Base-by-base conservation (phyloP, 2,797 vertebrate species). In the Lepus townsendii region DNA sequence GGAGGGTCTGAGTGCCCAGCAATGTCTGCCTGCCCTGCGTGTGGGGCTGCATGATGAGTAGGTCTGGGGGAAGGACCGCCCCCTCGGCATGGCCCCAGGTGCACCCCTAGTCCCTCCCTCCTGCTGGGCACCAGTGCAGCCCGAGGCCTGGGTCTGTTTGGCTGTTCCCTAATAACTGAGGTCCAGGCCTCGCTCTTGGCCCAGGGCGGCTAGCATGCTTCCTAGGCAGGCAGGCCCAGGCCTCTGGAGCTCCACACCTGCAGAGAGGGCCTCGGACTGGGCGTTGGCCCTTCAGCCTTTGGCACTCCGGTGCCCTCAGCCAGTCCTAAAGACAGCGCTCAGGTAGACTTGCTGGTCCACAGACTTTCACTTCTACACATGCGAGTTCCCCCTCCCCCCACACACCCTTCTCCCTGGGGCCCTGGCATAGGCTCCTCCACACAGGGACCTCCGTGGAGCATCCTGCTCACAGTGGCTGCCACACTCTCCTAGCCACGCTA, bases 31-130 rank as follows among this genome's bases (percentile, higher is more conserved):
- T 83, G 93, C 62, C 73, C 78, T 54, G 93, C 84, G 66, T 72
- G 79, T 83, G 90, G 85, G 88, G 50, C 27, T 54, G 32, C 76
- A 22, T 8, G 75, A 42, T 5, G 96, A 95, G 86, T 30, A 93
- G 90, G 93, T 92, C 90, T 79, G n/a, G 87, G 62, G 83, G 83
- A 95, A 96, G 90, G 90, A 86, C 97, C 92, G 92, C 97, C 97
- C 94, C 95, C 92, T 95, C 71, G 22, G 90, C 88, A 42, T 66
- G 32, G 92, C 88, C 95, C 86, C 88, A 76, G 92, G 75, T 54
- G 89, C 60, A 86, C 90, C 80, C 92, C 69, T 35, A 83, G 71
- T 86, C 90, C 90, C 92, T 95, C 87, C 90, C 84, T 95, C 83
- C 86, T 76, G 47, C 79, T 86, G 83, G 90, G 75, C 73, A 94